Percentiles rank a stretch among this genome's conserved stretches.
phyloP scores from a whole-genome alignment of 37 sponge, comb jelly and placozoan species.

The Crambe crambe region DNA sequence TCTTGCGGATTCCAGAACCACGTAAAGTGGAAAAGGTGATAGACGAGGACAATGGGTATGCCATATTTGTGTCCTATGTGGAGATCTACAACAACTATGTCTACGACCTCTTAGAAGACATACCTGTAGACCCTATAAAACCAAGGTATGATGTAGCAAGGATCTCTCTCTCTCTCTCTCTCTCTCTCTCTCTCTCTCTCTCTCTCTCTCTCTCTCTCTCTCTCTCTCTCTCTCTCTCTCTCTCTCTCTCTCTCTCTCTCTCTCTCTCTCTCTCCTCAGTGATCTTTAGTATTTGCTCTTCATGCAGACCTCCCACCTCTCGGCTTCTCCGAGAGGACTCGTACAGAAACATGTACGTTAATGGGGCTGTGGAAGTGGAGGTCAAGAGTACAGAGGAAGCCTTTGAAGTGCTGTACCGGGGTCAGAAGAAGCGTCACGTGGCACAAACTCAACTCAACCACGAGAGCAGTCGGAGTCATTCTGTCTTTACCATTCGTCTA shows the following conservation, averaged over 20 bases:
- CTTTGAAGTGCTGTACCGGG: slow-evolving; percentile 80
- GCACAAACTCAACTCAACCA: slow-evolving; percentile 92
- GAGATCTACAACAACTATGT: slow-evolving; percentile 99
- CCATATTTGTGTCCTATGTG: slow-evolving; percentile 93
- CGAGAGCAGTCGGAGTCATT: slow-evolving; percentile 95
- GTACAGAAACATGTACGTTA: slow-evolving; percentile 89
- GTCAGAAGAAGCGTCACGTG: slow-evolving; percentile 88
- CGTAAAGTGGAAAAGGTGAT: slow-evolving; percentile 49
- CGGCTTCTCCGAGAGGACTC: slow-evolving; percentile 80
- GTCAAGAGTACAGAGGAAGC: slow-evolving; percentile 97
- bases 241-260: too few relatives aligned
- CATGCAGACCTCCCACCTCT: slow-evolving; percentile 76
- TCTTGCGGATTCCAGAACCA: slow-evolving; percentile 53
- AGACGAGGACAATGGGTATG: slow-evolving; percentile 90
- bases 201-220: too few relatives aligned
- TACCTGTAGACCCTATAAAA: slow-evolving; percentile 25
- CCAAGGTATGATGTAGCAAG: slow-evolving; percentile 63
- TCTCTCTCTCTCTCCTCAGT: too few relatives aligned
- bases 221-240: too few relatives aligned
- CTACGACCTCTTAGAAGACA: slow-evolving; percentile 93
- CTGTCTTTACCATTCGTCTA: slow-evolving; percentile 92
- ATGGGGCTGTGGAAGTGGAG: slow-evolving; percentile 88
- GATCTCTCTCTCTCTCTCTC: too few relatives aligned
- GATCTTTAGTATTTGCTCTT: too few relatives aligned
- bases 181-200: too few relatives aligned